These are phyloP conservation scores for Trissolcus brochymenae DNA, from an alignment of 2,888 invertebrate species.

Conservation along the genomic window DNA sequence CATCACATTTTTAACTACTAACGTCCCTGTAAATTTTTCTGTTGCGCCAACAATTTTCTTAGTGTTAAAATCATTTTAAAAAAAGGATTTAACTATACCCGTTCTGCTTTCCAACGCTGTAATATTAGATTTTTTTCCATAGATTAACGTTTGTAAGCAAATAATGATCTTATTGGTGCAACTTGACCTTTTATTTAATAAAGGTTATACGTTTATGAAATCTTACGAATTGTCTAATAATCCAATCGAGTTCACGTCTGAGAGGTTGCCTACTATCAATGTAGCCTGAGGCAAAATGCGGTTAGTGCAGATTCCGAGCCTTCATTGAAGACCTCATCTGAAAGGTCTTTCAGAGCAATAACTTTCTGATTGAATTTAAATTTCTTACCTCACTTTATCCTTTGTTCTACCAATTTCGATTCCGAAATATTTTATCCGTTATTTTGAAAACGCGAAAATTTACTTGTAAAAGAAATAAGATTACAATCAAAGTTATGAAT, in stretches of 20 bases:
- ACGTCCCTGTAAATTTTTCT: too few species aligned
- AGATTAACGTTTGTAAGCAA: slow-evolving; percentile 29
- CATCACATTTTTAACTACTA: too few species aligned
- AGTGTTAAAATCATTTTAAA: too few species aligned
- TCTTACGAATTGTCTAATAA: slow-evolving; percentile 50
- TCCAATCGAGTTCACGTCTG: slow-evolving; percentile 51
- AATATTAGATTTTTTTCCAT: neutral
- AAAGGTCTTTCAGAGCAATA: slow-evolving; percentile 53
- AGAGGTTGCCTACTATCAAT: slow-evolving; percentile 47
- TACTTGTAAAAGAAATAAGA: neutral
- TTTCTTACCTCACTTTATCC: slow-evolving; percentile 39
- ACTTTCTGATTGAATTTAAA: slow-evolving; percentile 55
- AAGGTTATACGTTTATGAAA: slow-evolving; percentile 46
- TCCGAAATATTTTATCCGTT: slow-evolving; percentile 27
- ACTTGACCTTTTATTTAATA: slow-evolving; percentile 43
- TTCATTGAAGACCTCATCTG: slow-evolving; percentile 50
- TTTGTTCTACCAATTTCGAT: slow-evolving; percentile 30
- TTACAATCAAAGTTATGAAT: neutral
- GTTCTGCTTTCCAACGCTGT: too few species aligned
- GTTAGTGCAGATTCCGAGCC: slow-evolving; percentile 19
- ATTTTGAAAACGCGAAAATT: slow-evolving; percentile 21
- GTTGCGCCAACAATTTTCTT: too few species aligned
- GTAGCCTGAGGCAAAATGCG: slow-evolving; percentile 27
- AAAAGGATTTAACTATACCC: too few species aligned
- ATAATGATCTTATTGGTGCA: slow-evolving; percentile 24